Base-by-base conservation (phyloP, 2,797 vertebrate species). In the Strix occidentalis region DNA sequence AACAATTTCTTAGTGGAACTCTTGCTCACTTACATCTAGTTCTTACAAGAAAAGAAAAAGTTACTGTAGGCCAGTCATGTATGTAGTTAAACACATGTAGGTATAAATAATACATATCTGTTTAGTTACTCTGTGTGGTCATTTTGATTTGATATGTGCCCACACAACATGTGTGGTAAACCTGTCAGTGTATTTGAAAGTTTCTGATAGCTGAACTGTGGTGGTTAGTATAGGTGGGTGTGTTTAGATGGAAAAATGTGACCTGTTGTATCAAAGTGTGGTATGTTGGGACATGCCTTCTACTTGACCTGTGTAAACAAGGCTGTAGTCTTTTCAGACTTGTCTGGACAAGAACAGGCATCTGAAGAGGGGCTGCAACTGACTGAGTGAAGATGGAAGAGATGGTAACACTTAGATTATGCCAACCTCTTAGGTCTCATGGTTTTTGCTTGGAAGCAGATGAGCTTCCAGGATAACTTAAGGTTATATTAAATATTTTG, bases 231-330 rank as follows among this genome's bases (percentile, higher is more conserved):
- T 26, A 69, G 18, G 46, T 91, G 92, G 75, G 53, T 86, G 69
- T 93, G 82, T 91, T 90, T 29, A 53, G 41, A 9, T 63, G 51
- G 37, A 95, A 80, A 83, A 96, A 90, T 89, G 83, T 75, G 96
- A 88, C 56, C 26, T 79, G 31, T 68, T 90, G 29, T 61, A 7
- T 66, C 4, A 1, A 77, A 76, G n/a, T 41, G 75, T 79, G 80
- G 16, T 87, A 9, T 77, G 69, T 41, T 93, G 80, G 84, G 78
- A 71, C 71, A 18, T 82, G 71, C 56, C 75, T 92, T 76, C 46
- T 91, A 10, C 46, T 84, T 96, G 89, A 93, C 83, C 69, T 75
- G 46, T 92, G 11, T 80, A 57, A 91, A 84, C 23, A 68, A 69
- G 72, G 53, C 71, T 90, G 58, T 81, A 75, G 58, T 71, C 50